Percentiles rank a stretch among this genome's conserved stretches.
Evolutionary conservation across 2,113 vertebrate genomes (phyloP).

Genomic region (Mustelus asterias): DNA sequence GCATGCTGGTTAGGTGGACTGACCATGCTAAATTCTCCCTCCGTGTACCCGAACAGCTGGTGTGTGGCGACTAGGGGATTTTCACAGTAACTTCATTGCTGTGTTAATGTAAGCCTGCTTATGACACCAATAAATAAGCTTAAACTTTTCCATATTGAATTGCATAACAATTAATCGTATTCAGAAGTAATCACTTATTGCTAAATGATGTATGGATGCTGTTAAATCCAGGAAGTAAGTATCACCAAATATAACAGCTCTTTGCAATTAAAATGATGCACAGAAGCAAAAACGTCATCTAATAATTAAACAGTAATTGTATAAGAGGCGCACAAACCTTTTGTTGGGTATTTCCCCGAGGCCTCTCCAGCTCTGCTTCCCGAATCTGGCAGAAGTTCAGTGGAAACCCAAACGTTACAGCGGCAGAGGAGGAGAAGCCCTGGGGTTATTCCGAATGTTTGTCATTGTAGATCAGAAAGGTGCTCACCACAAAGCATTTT

Average conservation of each 20-base stretch:
- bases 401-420: background rate
- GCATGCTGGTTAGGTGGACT: too few species aligned
- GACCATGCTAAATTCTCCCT: too few species aligned
- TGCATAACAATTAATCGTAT: background rate
- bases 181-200: background rate
- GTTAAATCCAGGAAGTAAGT: background rate
- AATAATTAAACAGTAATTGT: background rate
- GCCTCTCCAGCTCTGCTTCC: background rate
- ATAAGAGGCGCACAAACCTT: background rate
- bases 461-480: background rate
- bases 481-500: background rate
- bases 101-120: too few species aligned
- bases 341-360: background rate
- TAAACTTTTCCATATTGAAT: background rate
- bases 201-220: background rate
- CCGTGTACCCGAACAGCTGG: too few species aligned
- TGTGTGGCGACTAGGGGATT: too few species aligned
- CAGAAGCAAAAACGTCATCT: background rate
- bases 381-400: background rate
- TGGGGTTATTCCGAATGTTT: background rate
- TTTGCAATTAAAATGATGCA: background rate
- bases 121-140: too few species aligned
- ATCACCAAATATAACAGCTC: background rate
- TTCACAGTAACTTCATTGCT: too few species aligned
- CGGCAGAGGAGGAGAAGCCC: background rate